A percentile compares a stretch with the other conserved stretches of the same genome.
These are phyloP conservation scores for Formica aserva DNA, from an alignment of 2,888 invertebrate species.

Conservation along the genomic window DNA sequence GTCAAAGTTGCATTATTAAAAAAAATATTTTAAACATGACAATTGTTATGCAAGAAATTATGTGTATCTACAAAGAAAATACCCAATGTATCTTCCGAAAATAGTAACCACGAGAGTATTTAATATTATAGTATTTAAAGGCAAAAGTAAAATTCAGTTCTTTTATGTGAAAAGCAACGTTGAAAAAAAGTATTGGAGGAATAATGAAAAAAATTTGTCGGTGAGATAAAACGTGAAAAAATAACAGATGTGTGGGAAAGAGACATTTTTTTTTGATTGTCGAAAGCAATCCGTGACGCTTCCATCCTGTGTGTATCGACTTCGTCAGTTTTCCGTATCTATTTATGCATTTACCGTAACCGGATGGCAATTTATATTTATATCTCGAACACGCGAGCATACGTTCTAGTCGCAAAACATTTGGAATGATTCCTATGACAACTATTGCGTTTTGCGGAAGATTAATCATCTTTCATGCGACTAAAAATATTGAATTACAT, in stretches of 20 bases:
- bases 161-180: no score
- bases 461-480: neutral
- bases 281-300: slow-evolving; percentile 13
- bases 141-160: slow-evolving; percentile 1
- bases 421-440: neutral
- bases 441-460: neutral
- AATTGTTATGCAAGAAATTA: neutral
- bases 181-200: slow-evolving; percentile 10
- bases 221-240: neutral
- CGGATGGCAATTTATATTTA: slow-evolving; percentile 38
- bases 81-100: neutral
- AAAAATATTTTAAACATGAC: neutral
- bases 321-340: slow-evolving; percentile 57
- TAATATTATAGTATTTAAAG: neutral
- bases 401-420: slow-evolving; percentile 8
- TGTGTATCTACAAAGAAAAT: neutral
- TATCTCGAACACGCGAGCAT: slow-evolving; percentile 17
- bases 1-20: slow-evolving; percentile 10
- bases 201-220: slow-evolving; percentile 28
- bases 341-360: slow-evolving; percentile 57
- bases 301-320: neutral
- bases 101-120: neutral
- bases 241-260: slow-evolving; percentile 36
- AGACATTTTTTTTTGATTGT: slow-evolving; percentile 39
- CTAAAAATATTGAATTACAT: slow-evolving; percentile 6